Conservation (phyloP, 2,888 invertebrate species). For the Scaptomyza tumidula region DNA sequence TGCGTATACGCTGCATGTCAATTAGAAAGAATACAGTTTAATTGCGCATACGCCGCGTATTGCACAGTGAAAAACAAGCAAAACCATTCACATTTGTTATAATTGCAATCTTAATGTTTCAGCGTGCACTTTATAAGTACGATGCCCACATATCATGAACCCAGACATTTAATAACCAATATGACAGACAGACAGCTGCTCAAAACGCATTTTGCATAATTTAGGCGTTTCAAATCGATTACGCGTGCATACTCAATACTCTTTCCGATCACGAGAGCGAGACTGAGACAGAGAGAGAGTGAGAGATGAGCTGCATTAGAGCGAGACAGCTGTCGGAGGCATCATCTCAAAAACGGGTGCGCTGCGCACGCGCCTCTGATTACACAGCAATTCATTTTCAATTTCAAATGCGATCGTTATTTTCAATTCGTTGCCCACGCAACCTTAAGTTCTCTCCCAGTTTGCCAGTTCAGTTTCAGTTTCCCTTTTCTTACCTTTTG, state of each 20-base stretch:
- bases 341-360: slow-evolving; percentile 64
- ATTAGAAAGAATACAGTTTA: slow-evolving; percentile 17
- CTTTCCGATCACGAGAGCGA: neutral
- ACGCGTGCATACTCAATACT: slow-evolving; percentile 41
- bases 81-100: slow-evolving; percentile 29
- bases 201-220: slow-evolving; percentile 56
- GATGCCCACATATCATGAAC: slow-evolving; percentile 41
- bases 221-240: slow-evolving; percentile 67
- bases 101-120: slow-evolving; percentile 47
- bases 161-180: slow-evolving; percentile 16
- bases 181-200: slow-evolving; percentile 39
- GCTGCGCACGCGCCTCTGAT: slow-evolving; percentile 79
- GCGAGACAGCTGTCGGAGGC: slow-evolving; percentile 15
- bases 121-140: slow-evolving; percentile 38
- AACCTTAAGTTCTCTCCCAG: neutral
- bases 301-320: neutral
- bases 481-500: neutral
- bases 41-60: slow-evolving; percentile 54
- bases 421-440: slow-evolving; percentile 67
- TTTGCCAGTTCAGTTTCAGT: slow-evolving; percentile 2
- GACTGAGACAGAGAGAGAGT: neutral
- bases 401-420: slow-evolving; percentile 45
- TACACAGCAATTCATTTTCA: slow-evolving; percentile 63
- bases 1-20: slow-evolving; percentile 34
- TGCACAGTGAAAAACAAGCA: slow-evolving; percentile 3